Evolutionary conservation across 2,113 vertebrate species (phyloP).

Genomic region (Labeo rohita): DNA sequence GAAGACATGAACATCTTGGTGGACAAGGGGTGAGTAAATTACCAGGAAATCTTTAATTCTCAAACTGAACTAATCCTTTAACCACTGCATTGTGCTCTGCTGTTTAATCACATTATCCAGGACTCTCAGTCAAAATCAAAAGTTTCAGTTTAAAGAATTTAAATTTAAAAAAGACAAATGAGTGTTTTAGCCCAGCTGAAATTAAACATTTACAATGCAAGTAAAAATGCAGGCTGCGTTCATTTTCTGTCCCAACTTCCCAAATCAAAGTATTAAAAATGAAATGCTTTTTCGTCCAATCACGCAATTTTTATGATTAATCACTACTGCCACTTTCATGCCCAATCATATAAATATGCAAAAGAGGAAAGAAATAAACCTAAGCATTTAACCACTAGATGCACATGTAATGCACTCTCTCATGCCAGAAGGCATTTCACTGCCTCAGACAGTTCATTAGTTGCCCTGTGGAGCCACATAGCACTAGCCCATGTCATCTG

Average conservation of each 20-base stretch:
- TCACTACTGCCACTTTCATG: background rate
- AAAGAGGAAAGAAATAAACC: background rate
- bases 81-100: too few relatives aligned
- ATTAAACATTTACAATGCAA: background rate
- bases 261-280: background rate
- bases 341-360: background rate
- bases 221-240: background rate
- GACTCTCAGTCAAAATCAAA: background rate
- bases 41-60: too few relatives aligned
- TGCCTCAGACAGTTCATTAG: background rate
- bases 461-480: slow-evolving; percentile 2
- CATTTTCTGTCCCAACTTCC: background rate
- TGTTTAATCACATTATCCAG: background rate
- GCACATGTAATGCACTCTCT: background rate
- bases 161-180: background rate
- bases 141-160: background rate
- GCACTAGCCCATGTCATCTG: background rate
- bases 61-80: too few relatives aligned
- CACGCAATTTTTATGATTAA: background rate
- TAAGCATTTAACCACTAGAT: background rate
- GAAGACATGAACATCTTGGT: too few relatives aligned
- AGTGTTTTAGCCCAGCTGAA: background rate
- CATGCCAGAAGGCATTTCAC: background rate
- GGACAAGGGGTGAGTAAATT: too few relatives aligned
- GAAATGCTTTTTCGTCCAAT: background rate